Conservation (phyloP, 2,888 invertebrate species). For the Agrochola litura region DNA sequence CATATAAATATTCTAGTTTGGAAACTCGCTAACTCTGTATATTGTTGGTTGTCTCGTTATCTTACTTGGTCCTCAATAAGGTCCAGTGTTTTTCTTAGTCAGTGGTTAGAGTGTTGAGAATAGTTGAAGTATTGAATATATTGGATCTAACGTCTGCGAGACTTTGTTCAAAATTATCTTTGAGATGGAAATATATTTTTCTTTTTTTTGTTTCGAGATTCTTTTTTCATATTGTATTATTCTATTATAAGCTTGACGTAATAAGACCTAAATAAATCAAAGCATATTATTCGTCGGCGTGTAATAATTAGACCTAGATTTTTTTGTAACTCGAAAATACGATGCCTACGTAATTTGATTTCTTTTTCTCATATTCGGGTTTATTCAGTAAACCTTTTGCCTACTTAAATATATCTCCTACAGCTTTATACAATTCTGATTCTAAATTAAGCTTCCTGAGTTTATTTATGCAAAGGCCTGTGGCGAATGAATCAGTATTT, state of each 20-base stretch:
- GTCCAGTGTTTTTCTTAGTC: slow-evolving; percentile 21
- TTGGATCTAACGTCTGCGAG: slow-evolving; percentile 20
- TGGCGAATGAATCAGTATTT: slow-evolving; percentile 37
- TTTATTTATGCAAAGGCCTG: slow-evolving; percentile 22
- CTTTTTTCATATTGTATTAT: slow-evolving; percentile 17
- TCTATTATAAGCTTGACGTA: not conserved
- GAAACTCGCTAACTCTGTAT: slow-evolving; percentile 39
- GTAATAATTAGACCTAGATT: not conserved
- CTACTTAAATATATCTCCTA: slow-evolving; percentile 25
- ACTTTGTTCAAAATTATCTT: slow-evolving; percentile 11
- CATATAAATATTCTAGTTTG: slow-evolving; percentile 68
- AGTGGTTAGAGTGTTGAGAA: slow-evolving; percentile 20
- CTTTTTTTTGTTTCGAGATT: slow-evolving; percentile 7
- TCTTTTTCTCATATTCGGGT: slow-evolving; percentile 13
- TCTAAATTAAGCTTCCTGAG: slow-evolving; percentile 41
- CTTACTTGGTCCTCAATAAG: slow-evolving; percentile 36
- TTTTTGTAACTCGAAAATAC: slow-evolving; percentile 1
- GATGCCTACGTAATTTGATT: not conserved
- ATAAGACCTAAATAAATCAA: not conserved
- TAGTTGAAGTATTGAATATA: slow-evolving; percentile 31
- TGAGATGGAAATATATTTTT: slow-evolving; percentile 23
- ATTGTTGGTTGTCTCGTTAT: slow-evolving; percentile 44
- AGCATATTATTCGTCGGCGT: not conserved
- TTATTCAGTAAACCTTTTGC: slow-evolving; percentile 17
- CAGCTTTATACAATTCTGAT: slow-evolving; percentile 21